Evolutionary conservation across 1,140 invertebrate genomes (phyloP).

Genomic region (Drosophila aff.): DNA sequence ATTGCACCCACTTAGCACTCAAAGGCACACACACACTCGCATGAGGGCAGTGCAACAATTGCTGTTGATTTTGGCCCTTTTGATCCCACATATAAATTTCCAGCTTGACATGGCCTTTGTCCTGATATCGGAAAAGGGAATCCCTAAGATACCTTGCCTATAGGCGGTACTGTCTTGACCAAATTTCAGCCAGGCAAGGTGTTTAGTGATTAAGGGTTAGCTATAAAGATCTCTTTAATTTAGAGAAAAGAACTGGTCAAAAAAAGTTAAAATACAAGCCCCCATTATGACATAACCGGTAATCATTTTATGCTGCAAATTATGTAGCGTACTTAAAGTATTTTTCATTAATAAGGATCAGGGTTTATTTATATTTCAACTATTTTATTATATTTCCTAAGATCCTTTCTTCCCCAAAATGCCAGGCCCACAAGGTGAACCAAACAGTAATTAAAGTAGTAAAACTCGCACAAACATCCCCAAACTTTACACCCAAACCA

Average conservation of each 20-base stretch:
- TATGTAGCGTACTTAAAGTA: not conserved
- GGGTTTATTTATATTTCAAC: not conserved
- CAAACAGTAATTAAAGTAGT: slow-evolving; percentile 20
- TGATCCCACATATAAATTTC: slow-evolving; percentile 70
- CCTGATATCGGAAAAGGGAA: not conserved
- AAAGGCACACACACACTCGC: slow-evolving; percentile 5
- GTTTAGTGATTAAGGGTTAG: not conserved
- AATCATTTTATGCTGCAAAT: not conserved
- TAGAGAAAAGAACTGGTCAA: not conserved
- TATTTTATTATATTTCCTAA: too few relatives aligned
- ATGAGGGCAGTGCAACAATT: slow-evolving; percentile 58
- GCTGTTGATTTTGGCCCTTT: slow-evolving; percentile 66
- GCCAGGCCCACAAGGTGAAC: not conserved
- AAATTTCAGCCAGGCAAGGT: not conserved
- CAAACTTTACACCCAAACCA: slow-evolving; percentile 5
- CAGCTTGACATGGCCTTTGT: slow-evolving; percentile 64
- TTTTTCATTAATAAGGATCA: not conserved
- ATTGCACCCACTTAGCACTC: slow-evolving; percentile 79
- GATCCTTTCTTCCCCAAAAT: slow-evolving; percentile 5
- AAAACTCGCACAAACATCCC: not conserved
- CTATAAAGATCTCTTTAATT: not conserved
- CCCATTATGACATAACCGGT: not conserved
- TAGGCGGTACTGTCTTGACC: not conserved
- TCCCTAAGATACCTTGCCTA: not conserved
- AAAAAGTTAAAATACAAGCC: not conserved